Base-by-base conservation (phyloP, 2,888 invertebrate genomes). In the Rhimphoctona megacephalus region DNA sequence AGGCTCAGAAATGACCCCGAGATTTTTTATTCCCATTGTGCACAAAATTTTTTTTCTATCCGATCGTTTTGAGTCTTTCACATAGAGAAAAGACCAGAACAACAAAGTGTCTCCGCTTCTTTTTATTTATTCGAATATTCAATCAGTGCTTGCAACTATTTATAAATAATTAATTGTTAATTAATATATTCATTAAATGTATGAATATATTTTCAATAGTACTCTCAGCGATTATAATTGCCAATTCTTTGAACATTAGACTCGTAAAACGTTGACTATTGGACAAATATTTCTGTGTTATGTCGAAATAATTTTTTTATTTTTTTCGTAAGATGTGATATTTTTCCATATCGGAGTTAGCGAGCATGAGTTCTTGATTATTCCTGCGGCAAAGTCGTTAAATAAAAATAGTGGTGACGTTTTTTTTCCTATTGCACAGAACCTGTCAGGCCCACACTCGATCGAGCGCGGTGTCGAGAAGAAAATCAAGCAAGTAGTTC, bases 401-500 rank as follows among this genome's bases (percentile, higher is more conserved):
- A 57, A 25, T 57, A 14, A 7, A 11, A 30, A 57, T 2, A 25
- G 57, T 25, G 3, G 25, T 14, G 2, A 3, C 2, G 22, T n/a
- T 8, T 76, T n/a, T 46, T 43, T 33, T n/a, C 9, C 6, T 49
- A 7, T 77, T n/a, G 9, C 17, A 25, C 0, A 39, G 19, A 67
- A n/a, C 9, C 9, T 25, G 36, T 33, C 33, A 14, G 19, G 8
- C n/a, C 0, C 61, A 5, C 11, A 49, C 64, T 49, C 76, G 64
- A 33, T 64, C 5, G n/a, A 54, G 22, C 33, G 73, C 17, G 61
- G 30, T 7, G 4, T 17, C 0, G 39, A 49, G 46, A 25, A 46
- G 25, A 39, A 22, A 61, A 39, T 57, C 14, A 9, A 43, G 57
- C 30, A 76, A 86, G 83, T 84, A 78, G 78, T 67, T 43, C 7